A percentile compares a stretch with the other conserved stretches of the same genome.
Evolutionary conservation across 2,113 vertebrate genomes (phyloP).

Genomic region (Brachionichthys hirsutus): DNA sequence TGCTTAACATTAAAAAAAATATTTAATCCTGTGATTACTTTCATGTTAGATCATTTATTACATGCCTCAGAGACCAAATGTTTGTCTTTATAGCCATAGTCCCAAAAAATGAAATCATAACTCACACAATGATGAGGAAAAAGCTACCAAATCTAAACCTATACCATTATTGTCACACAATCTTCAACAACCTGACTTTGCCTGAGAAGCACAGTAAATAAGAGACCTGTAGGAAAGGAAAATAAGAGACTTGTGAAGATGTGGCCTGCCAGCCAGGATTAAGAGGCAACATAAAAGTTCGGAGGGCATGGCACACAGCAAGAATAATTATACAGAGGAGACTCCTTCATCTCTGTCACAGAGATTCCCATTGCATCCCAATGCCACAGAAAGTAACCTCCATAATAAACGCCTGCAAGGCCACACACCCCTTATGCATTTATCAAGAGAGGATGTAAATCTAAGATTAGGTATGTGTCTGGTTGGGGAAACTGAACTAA

Average conservation of each 20-base stretch:
- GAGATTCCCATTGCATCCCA: constrained; percentile 14
- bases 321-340: constrained; percentile 33
- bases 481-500: background rate
- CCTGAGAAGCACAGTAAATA: background rate
- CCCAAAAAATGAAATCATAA: background rate
- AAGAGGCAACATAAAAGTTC: too few species aligned
- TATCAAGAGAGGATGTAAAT: constrained; percentile 22
- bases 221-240: constrained; percentile 14
- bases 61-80: too few species aligned
- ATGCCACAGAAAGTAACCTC: constrained; percentile 18
- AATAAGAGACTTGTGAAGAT: too few species aligned
- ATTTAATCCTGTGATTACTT: too few species aligned
- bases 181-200: background rate
- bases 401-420: constrained; percentile 21
- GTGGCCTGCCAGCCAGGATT: too few species aligned
- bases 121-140: constrained; percentile 9
- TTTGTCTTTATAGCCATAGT: background rate
- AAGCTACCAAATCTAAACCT: constrained; percentile 2
- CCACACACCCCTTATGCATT: background rate
- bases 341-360: constrained; percentile 31
- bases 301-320: constrained; percentile 17
- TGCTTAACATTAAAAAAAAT: too few species aligned
- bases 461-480: background rate
- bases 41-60: too few species aligned
- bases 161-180: constrained; percentile 19